phyloP scores from a whole-genome alignment of 1,140 invertebrate species.

The Holotrichia oblita region DNA sequence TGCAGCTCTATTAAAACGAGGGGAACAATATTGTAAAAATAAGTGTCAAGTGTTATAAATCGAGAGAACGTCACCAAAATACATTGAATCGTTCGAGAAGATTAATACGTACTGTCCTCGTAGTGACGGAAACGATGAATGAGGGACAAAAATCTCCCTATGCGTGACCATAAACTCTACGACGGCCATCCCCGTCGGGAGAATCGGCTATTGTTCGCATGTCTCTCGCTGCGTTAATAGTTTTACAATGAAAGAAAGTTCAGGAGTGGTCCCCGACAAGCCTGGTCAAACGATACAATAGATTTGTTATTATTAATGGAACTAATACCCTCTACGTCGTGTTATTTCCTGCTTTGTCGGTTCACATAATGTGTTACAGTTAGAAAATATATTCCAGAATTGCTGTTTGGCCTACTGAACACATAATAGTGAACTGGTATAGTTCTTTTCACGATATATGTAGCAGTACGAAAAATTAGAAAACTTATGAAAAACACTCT shows the following conservation, averaged over 20 bases:
- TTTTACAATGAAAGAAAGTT: slow-evolving; percentile 1
- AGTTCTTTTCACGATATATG: no score
- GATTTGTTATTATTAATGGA: slow-evolving; percentile 17
- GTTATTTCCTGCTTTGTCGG: background rate
- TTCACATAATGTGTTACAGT: background rate
- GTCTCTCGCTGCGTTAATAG: background rate
- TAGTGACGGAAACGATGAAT: background rate
- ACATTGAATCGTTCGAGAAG: background rate
- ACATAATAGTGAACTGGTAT: no score
- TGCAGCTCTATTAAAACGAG: background rate
- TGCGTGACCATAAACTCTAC: slow-evolving; percentile 1
- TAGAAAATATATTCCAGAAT: background rate
- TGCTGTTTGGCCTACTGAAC: background rate
- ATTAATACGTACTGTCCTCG: background rate
- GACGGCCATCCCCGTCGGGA: background rate
- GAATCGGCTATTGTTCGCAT: no score
- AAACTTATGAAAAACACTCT: no score
- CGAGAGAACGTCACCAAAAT: background rate
- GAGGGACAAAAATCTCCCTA: background rate
- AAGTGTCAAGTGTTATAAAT: slow-evolving; percentile 11
- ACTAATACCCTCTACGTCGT: background rate
- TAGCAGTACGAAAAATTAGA: no score
- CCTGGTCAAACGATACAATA: background rate
- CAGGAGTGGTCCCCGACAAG: background rate
- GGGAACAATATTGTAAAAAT: slow-evolving; percentile 9